These are phyloP conservation scores for Trimorus sp. DNA, from an alignment of 2,888 invertebrate genomes.

Conservation along the genomic window DNA sequence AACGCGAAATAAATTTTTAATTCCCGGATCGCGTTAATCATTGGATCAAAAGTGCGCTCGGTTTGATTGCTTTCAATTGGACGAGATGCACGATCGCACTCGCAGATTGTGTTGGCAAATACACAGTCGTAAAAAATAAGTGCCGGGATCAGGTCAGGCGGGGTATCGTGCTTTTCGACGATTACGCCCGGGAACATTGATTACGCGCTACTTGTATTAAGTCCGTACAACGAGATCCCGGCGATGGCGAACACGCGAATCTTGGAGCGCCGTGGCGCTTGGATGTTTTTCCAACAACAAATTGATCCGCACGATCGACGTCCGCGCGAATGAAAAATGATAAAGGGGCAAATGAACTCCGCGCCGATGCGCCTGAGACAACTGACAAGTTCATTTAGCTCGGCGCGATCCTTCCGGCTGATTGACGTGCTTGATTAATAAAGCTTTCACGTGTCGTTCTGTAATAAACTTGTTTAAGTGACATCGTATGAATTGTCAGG, in stretches of 20 bases:
- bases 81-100: slow-evolving; percentile 11
- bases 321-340: slow-evolving; percentile 27
- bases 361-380: neutral
- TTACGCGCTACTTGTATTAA: slow-evolving; percentile 46
- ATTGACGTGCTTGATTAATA: slow-evolving; percentile 45
- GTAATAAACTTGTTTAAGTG: slow-evolving; percentile 36
- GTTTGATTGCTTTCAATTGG: slow-evolving; percentile 37
- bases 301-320: slow-evolving; percentile 25
- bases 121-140: slow-evolving; percentile 35
- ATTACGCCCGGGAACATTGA: slow-evolving; percentile 40
- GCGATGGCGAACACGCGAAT: slow-evolving; percentile 48
- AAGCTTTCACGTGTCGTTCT: slow-evolving; percentile 42
- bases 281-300: slow-evolving; percentile 13
- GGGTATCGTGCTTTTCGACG: slow-evolving; percentile 45
- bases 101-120: slow-evolving; percentile 24
- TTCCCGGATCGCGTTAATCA: slow-evolving; percentile 20
- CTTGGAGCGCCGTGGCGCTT: slow-evolving; percentile 4
- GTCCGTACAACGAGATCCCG: slow-evolving; percentile 28
- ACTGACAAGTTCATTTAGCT: slow-evolving; percentile 32
- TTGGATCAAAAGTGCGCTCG: slow-evolving; percentile 11
- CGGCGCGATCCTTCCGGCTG: slow-evolving; percentile 4
- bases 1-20: neutral
- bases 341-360: slow-evolving; percentile 7
- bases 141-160: slow-evolving; percentile 17
- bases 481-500: slow-evolving; percentile 9